phyloP scores from a whole-genome alignment of 2,113 vertebrate species.

The Zeus faber region DNA sequence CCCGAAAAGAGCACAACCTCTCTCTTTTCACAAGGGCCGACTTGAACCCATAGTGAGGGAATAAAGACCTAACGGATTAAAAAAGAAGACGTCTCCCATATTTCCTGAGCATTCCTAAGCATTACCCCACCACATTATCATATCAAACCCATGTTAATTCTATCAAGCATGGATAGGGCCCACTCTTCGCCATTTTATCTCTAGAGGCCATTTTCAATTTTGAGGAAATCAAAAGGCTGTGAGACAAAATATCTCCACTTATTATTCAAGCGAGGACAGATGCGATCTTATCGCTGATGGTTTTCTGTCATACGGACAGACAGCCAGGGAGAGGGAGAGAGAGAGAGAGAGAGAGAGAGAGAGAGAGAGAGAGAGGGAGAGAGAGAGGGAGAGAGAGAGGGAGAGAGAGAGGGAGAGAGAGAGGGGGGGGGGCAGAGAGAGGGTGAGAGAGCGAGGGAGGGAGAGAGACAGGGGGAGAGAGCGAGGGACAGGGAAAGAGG shows the following conservation, averaged over 20 bases:
- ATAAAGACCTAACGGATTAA: conserved; percentile 46
- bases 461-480: too few relatives aligned
- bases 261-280: conserved; percentile 60
- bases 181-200: conserved; percentile 36
- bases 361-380: too few relatives aligned
- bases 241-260: conserved; percentile 56
- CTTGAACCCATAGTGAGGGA: conserved; percentile 35
- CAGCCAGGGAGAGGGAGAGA: background rate
- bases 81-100: too few relatives aligned
- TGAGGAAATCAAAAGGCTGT: conserved; percentile 66
- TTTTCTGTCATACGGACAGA: conserved; percentile 41
- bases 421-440: background rate
- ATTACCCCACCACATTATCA: conserved; percentile 60
- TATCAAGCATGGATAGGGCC: conserved; percentile 57
- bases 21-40: conserved; percentile 33
- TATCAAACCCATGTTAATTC: conserved; percentile 63
- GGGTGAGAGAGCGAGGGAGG: too few relatives aligned
- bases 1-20: conserved; percentile 25
- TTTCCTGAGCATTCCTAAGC: too few relatives aligned
- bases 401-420: conserved; percentile 19
- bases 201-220: conserved; percentile 60
- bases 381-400: too few relatives aligned
- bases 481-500: background rate
- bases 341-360: too few relatives aligned
- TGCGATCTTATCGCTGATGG: conserved; percentile 61